These are phyloP conservation scores for Aphelinus atriplicis DNA, from an alignment of 1,140 invertebrate species.

Conservation along the genomic window DNA sequence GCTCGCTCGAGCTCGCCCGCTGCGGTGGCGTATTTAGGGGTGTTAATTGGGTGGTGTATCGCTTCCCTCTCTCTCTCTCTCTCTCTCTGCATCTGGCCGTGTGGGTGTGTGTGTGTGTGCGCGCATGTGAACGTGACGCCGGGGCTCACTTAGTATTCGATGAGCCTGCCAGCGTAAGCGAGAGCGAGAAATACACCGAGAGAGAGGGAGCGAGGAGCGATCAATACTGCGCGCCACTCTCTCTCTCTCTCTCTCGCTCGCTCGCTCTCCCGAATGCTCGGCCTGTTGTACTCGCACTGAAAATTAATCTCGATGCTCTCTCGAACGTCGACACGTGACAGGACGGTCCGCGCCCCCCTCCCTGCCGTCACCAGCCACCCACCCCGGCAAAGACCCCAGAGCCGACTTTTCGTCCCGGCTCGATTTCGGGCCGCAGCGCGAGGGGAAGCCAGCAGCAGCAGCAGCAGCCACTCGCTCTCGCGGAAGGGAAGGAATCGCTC, in stretches of 20 bases:
- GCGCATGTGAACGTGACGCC: slow-evolving; percentile 48
- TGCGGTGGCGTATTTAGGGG: slow-evolving; percentile 58
- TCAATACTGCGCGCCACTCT: slow-evolving; percentile 46
- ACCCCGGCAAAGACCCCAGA: neutral
- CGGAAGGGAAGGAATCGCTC: too few species aligned
- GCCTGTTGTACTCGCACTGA: slow-evolving; percentile 44
- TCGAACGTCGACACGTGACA: slow-evolving; percentile 44
- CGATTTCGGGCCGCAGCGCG: too few species aligned
- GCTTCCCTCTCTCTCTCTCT: slow-evolving; percentile 43
- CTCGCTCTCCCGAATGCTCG: neutral
- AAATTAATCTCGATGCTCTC: slow-evolving; percentile 50
- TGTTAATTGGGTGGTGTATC: slow-evolving; percentile 61
- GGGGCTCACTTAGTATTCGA: slow-evolving; percentile 59
- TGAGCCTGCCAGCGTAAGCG: slow-evolving; percentile 47
- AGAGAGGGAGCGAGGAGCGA: slow-evolving; percentile 43
- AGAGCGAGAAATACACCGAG: too few species aligned
- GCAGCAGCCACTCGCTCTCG: too few species aligned
- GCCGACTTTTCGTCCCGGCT: slow-evolving; percentile 9
- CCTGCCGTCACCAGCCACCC: neutral
- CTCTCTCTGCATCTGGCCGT: slow-evolving; percentile 8
- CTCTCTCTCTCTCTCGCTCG: too few species aligned
- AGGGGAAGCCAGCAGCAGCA: too few species aligned
- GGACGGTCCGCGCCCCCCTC: slow-evolving; percentile 8
- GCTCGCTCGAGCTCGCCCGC: slow-evolving; percentile 46
- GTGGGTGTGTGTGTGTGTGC: slow-evolving; percentile 4